Evolutionary conservation across 2,797 vertebrate species (phyloP).

Genomic region (Acropternis orthonyx): DNA sequence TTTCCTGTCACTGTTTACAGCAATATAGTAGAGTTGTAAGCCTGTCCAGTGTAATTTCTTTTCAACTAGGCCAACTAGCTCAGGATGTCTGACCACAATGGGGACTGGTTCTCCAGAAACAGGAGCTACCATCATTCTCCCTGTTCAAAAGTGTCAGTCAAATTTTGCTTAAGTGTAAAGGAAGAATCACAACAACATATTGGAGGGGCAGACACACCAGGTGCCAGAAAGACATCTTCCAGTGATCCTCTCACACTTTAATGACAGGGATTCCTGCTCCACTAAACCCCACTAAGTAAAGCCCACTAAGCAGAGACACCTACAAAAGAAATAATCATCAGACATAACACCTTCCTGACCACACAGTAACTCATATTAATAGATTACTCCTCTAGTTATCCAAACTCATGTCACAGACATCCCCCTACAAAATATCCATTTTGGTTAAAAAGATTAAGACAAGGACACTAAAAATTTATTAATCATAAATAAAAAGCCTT

Average conservation of each 20-base stretch:
- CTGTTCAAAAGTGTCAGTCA: background rate
- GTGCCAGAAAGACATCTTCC: background rate
- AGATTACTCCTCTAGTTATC: background rate
- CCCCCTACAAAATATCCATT: background rate
- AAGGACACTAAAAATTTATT: background rate
- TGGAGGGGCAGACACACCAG: background rate
- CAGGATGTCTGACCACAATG: background rate
- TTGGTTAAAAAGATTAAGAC: background rate
- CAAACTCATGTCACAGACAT: background rate
- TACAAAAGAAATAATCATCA: background rate
- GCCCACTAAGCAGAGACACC: background rate
- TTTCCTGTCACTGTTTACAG: background rate
- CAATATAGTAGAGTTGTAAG: background rate
- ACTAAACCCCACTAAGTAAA: background rate
- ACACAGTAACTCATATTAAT: background rate
- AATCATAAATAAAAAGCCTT: background rate
- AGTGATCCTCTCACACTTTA: background rate
- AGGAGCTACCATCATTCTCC: background rate
- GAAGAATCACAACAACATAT: background rate
- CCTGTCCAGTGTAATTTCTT: background rate
- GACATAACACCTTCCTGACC: background rate
- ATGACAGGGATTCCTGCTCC: background rate
- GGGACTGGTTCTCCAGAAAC: background rate
- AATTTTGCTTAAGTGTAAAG: background rate
- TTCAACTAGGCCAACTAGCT: background rate